Evolutionary conservation across 2,888 invertebrate genomes (phyloP), one percentile per base, ranked within the genome.

Genomic region (Dicranocentrus wangi): DNA sequence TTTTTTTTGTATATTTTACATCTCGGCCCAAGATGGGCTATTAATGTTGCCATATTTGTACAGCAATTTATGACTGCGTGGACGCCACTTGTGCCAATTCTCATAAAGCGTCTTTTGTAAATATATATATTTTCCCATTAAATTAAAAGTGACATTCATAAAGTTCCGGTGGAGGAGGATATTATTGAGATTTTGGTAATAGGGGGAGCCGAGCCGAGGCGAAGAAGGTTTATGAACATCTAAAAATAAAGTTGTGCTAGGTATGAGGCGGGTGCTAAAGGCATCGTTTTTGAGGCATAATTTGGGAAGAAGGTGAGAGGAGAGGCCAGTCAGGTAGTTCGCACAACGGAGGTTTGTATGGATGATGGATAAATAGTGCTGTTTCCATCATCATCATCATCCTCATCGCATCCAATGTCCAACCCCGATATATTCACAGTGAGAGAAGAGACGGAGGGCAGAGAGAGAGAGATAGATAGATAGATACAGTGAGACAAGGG

Each of bases 71-170:
- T 55, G 72, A 79, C 32, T n/a, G 39, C n/a, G 68, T 7, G 73
- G 69, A 60, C 80, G 68, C 80, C 72, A 73, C 73, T 61, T 80
- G 80, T 73, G 73, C 80, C 80, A 80, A 80, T 69, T 80, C 73
- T 71, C 55, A 25, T 69, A 51, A 61, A 39, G 8, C 58, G 28
- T 28, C 58, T 51, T 51, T 47, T 23, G 21, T 42, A 70, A 65
- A 71, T 70, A 78, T 60, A 78, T 70, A 55, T 55, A 55, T 60
- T 72, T 28, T 51, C 58, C 42, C 71, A 47, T 60, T 66, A 73
- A 80, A 80, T 73, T 66, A 69, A 80, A 73, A 80, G 61, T 73
- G 73, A 73, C 73, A 73, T 53, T 61, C 47, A 68, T 68, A 68
- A 69, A 68, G 61, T 60, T 80, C 73, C 69, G 80, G 68, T 80